Percentiles rank a stretch among this genome's conserved stretches.
phyloP scores from a whole-genome alignment of 2,113 vertebrate species.

The Thalassarche chlororhynchos region DNA sequence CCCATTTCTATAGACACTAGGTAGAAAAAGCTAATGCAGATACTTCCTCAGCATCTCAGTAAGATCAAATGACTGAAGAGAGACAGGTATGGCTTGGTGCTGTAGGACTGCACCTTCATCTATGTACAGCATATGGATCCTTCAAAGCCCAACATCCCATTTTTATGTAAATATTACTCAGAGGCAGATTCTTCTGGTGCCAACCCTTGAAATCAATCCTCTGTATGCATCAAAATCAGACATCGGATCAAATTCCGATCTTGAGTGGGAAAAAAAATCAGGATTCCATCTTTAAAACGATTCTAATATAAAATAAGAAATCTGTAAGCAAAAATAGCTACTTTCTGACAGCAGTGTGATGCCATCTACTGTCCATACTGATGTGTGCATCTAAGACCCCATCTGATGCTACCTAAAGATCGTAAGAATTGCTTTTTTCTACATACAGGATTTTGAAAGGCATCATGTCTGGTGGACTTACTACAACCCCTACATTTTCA shows the following conservation, averaged over 20 bases:
- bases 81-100: neutral
- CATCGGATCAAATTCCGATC: neutral
- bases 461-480: neutral
- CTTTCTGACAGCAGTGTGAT: neutral
- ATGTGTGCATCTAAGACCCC: neutral
- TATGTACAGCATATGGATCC: neutral
- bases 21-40: neutral
- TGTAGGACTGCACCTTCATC: neutral
- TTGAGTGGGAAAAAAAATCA: neutral
- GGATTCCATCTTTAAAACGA: neutral
- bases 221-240: neutral
- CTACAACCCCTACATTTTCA: neutral
- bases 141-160: neutral
- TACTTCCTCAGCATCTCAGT: neutral
- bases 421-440: neutral
- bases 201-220: neutral
- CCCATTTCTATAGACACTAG: neutral
- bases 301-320: neutral
- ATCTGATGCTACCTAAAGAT: neutral
- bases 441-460: neutral
- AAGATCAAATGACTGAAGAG: neutral
- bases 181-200: neutral
- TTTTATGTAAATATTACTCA: neutral
- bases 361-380: conserved; percentile 34
- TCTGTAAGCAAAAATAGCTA: neutral